Evolutionary conservation across 2,797 vertebrate species (phyloP), one percentile per base, ranked within the genome.

Genomic region (Astyanax mexicanus): DNA sequence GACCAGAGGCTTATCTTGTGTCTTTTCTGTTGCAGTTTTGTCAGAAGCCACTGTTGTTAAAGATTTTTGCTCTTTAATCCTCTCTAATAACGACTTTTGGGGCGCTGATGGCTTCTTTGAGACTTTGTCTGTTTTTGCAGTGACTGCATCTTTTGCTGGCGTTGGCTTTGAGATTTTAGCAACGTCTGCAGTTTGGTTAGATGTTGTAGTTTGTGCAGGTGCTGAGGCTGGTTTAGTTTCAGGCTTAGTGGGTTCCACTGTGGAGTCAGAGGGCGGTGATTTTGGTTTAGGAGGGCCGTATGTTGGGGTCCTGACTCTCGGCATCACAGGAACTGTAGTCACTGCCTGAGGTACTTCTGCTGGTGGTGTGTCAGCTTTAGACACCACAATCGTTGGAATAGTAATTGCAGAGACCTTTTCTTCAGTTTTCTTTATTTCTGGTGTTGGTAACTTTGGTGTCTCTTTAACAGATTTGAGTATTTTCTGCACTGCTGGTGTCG

Each of bases 181-280:
- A 32, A 65, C 79, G 49, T 76, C 79, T 80, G 81, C 84, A 11
- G 76, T 85, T 87, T 87, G 88, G 35, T 85, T 85, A 19, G 88
- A 72, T 76, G 89, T 84, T 76, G 83, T 86, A 67, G 80, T 84
- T 10, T 90, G 87, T 49, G 77, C 81, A 73, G 80, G 86, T 37
- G 86, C 19, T 61, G 83, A 73, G 82, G 80, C 85, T 79, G 86
- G 68, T 15, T 83, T 77, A 3, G 62, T 75, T 62, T 69, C 61
- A 81, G 84, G 81, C 74, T 82, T 80, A n/a, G 25, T 45, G 45
- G 68, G 64, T 65, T 81, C 21, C 9, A 75, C 61, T 27, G 17
- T 29, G 80, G 76, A 58, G 78, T 86, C 85, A 75, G 86, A 32
- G 35, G 73, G 61, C 55, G 74, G 57, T 70, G 77, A 67, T 60